Evolutionary conservation across 2,797 vertebrate genomes (phyloP), one percentile per base, ranked within the genome.

Genomic region (Characodon lateralis): DNA sequence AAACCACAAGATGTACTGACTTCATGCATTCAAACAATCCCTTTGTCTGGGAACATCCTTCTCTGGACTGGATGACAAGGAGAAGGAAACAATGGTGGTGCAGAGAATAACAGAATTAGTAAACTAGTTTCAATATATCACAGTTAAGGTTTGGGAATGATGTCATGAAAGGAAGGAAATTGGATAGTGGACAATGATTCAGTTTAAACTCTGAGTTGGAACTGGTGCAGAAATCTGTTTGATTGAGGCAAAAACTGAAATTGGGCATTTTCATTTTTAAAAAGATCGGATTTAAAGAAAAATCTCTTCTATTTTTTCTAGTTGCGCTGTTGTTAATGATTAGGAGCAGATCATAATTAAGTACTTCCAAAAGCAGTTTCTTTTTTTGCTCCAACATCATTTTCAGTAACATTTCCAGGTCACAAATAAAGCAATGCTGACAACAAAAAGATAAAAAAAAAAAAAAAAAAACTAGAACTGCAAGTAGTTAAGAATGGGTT

Each of bases 21-120:
- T 81, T 83, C 58, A 74, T 84, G 82, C 82, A 61, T 28, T 6
- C 59, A 84, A 78, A 84, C 77, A 78, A 78, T 75, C 72, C 39
- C 83, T 84, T 87, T 85, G 78, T 80, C 74, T 90, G 87, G 85
- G 87, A 90, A 85, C 78, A 35, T 13, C 41, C 55, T 59, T 41
- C 51, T 39, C 22, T 20, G 28, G 51, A 69, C 48, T 56, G 68
- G 76, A 83, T 77, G 77, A 88, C 56, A 83, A 76, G 69, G 82
- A 78, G 22, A 55, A 2, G 0, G 14, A 83, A 73, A 92, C 85
- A 86, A 89, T 85, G 16, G 81, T 56, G 83, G 78, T 41, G 4
- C n/a, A 22, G 24, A 46, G 61, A 80, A 72, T 73, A 59, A 48
- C 58, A 70, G 0, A 41, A 80, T 83, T 58, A 61, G 43, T 16